Percentiles rank a stretch among this genome's conserved stretches.
Evolutionary conservation across 2,797 vertebrate genomes (phyloP).

Genomic region (Myoxocephalus aenaeus): DNA sequence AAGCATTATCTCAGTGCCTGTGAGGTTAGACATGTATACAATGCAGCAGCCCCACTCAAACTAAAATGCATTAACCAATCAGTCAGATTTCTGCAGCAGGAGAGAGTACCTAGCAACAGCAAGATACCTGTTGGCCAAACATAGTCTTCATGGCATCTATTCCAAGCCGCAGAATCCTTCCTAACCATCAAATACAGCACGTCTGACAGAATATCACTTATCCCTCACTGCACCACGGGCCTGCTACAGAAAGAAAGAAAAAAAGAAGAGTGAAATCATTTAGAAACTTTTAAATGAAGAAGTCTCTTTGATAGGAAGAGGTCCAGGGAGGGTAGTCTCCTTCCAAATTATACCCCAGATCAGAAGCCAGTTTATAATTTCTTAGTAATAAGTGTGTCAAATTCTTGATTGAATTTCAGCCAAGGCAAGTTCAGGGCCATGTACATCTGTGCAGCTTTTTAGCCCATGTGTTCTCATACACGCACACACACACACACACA

Average conservation of each 20-base stretch:
- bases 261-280: conserved; percentile 46
- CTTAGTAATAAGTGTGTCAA: conserved; percentile 72
- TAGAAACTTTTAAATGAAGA: conserved; percentile 57
- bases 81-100: conserved; percentile 14
- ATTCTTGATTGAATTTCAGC: conserved; percentile 67
- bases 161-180: conserved; percentile 20
- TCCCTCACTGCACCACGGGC: background rate
- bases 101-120: conserved; percentile 62
- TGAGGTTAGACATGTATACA: conserved; percentile 46
- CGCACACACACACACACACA: too few species aligned
- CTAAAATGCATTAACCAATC: conserved; percentile 52
- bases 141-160: conserved; percentile 30
- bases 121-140: conserved; percentile 58
- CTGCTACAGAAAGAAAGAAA: conserved; percentile 6
- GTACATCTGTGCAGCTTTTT: conserved; percentile 47
- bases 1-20: conserved; percentile 50
- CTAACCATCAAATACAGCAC: conserved; percentile 23
- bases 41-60: conserved; percentile 15
- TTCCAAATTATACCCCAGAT: conserved; percentile 63
- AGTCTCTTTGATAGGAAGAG: conserved; percentile 56
- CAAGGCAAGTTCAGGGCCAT: conserved; percentile 55
- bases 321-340: conserved; percentile 46
- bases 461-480: background rate
- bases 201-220: conserved; percentile 25
- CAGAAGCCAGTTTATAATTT: conserved; percentile 69